Percentiles rank a stretch among this genome's conserved stretches.
These are phyloP conservation scores for Drosophila sucinea DNA, from an alignment of 1,140 invertebrate genomes.

Conservation along the genomic window DNA sequence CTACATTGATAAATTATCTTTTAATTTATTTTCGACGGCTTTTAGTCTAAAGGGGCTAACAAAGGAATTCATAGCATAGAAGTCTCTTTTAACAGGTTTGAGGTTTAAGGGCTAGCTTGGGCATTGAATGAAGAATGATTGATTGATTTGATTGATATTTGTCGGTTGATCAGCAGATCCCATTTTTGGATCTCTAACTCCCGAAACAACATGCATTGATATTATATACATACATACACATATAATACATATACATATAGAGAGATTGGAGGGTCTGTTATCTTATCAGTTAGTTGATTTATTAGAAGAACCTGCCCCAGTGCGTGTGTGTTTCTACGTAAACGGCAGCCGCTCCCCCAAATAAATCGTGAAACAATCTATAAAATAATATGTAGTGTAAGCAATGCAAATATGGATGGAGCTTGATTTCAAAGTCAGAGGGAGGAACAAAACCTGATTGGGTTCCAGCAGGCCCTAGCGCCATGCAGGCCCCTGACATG, in stretches of 20 bases:
- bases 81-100: no score
- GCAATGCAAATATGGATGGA: conserved; percentile 9
- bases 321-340: neutral
- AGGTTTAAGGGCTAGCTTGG: no score
- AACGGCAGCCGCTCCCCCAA: conserved; percentile 4
- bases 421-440: neutral
- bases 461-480: neutral
- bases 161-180: neutral
- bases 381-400: neutral
- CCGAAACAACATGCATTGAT: neutral
- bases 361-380: conserved; percentile 1
- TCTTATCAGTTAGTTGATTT: conserved; percentile 16
- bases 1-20: no score
- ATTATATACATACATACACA: neutral
- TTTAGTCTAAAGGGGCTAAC: no score
- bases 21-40: no score
- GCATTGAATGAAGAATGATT: neutral
- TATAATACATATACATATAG: neutral
- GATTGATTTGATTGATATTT: neutral
- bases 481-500: neutral
- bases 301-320: conserved; percentile 13
- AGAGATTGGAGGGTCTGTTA: neutral
- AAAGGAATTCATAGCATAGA: no score
- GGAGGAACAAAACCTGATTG: neutral
- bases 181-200: neutral